Evolutionary conservation across 2,797 vertebrate genomes (phyloP).

Genomic region (Paratrypauchen microcephalus): DNA sequence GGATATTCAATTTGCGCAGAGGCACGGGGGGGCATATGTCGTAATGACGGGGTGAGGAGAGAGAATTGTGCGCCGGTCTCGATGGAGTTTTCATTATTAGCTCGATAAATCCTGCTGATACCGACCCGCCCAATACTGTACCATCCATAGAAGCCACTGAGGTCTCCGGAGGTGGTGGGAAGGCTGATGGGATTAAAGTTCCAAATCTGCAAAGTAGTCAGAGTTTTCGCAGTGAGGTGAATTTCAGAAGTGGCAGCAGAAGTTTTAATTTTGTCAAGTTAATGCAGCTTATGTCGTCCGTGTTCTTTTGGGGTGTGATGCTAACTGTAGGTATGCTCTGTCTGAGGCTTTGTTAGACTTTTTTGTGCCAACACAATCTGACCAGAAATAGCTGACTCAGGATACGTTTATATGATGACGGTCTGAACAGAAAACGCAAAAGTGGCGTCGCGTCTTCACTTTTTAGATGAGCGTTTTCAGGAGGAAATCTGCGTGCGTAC

Average conservation of each 20-base stretch:
- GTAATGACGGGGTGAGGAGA: conserved; percentile 69
- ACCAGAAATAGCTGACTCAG: too few relatives aligned
- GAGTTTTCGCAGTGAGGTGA: neutral
- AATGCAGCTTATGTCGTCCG: too few relatives aligned
- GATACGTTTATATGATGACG: too few relatives aligned
- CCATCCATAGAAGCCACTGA: neutral
- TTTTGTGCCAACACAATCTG: too few relatives aligned
- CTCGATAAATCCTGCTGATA: conserved; percentile 72
- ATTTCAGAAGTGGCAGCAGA: neutral
- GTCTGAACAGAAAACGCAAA: too few relatives aligned
- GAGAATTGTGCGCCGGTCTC: conserved; percentile 70
- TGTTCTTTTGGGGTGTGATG: too few relatives aligned
- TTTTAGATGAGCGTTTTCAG: too few relatives aligned
- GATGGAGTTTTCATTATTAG: conserved; percentile 76
- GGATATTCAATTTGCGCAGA: conserved; percentile 30
- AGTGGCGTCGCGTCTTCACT: too few relatives aligned
- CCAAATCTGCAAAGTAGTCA: neutral
- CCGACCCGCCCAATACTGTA: neutral
- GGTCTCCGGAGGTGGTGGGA: neutral
- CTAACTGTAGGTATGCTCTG: too few relatives aligned
- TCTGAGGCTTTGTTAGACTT: too few relatives aligned
- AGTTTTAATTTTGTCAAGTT: too few relatives aligned
- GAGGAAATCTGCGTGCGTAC: too few relatives aligned
- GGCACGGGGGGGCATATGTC: conserved; percentile 19
- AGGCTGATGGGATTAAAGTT: neutral